Percentiles rank a stretch among this genome's conserved stretches.
phyloP scores from a whole-genome alignment of 2,888 invertebrate genomes.

The Cerastoderma edule region DNA sequence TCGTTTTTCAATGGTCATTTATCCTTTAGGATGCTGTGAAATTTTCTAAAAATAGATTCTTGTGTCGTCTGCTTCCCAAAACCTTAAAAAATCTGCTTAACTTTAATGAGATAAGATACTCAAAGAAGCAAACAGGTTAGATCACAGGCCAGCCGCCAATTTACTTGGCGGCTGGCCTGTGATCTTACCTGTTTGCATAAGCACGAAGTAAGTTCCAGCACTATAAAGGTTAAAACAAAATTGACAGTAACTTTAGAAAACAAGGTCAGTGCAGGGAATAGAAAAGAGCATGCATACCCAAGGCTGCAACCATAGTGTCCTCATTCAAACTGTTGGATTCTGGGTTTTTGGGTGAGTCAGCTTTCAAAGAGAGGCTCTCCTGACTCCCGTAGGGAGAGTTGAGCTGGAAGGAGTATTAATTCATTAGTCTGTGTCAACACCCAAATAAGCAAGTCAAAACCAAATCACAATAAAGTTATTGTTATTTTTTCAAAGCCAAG shows the following conservation, averaged over 20 bases:
- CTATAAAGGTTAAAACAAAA: background rate
- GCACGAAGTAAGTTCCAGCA: too few relatives aligned
- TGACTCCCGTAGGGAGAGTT: conserved; percentile 83
- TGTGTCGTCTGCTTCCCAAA: too few relatives aligned
- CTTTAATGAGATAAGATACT: too few relatives aligned
- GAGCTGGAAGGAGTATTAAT: conserved; percentile 69
- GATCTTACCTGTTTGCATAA: too few relatives aligned
- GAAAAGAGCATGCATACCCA: conserved; percentile 67
- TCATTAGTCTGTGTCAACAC: too few relatives aligned
- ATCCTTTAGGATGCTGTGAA: too few relatives aligned
- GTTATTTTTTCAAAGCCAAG: too few relatives aligned
- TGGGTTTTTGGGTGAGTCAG: conserved; percentile 67
- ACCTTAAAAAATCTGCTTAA: too few relatives aligned
- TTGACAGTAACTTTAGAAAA: background rate
- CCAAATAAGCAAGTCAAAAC: conserved; percentile 27
- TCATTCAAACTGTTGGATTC: conserved; percentile 74
- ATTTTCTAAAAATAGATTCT: too few relatives aligned
- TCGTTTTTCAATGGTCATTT: too few relatives aligned
- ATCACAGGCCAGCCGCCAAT: too few relatives aligned
- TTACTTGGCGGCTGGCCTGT: too few relatives aligned
- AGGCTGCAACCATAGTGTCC: conserved; percentile 75
- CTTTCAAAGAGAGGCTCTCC: conserved; percentile 79
- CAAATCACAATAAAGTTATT: conserved; percentile 4
- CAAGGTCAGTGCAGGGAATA: background rate
- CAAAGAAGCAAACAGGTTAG: background rate